phyloP scores from a whole-genome alignment of 2,113 vertebrate species.

The Trogon surrucura region DNA sequence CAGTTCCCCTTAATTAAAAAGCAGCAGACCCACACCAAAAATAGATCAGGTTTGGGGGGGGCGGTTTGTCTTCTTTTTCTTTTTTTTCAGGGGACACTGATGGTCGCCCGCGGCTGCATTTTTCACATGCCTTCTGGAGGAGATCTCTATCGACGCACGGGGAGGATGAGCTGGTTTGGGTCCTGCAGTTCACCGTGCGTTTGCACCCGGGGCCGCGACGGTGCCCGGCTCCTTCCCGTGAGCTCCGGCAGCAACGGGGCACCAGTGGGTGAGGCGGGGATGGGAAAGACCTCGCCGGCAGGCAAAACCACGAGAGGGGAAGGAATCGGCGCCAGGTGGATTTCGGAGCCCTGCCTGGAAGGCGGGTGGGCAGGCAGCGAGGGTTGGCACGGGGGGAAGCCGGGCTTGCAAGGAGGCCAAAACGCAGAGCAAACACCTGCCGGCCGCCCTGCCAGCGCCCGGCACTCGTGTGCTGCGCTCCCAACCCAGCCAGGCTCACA shows the following conservation, averaged over 20 bases:
- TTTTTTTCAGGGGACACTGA: background rate
- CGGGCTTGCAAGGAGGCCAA: background rate
- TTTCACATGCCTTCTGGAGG: background rate
- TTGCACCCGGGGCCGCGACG: rapidly evolving
- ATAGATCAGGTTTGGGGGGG: background rate
- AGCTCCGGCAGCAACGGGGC: background rate
- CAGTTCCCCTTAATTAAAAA: background rate
- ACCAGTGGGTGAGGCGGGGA: background rate
- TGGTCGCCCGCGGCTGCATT: background rate
- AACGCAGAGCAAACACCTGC: background rate
- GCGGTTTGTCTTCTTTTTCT: too few species aligned
- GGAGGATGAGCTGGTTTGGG: background rate
- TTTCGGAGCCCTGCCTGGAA: background rate
- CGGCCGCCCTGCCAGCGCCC: background rate
- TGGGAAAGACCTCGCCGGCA: rapidly evolving
- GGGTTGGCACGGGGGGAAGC: background rate
- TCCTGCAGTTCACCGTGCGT: rapidly evolving
- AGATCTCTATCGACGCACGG: background rate
- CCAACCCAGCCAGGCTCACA: rapidly evolving
- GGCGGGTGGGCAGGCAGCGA: background rate
- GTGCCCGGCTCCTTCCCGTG: background rate
- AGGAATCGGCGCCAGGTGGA: background rate
- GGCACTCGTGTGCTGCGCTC: rapidly evolving
- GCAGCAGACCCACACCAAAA: background rate
- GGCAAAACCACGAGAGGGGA: background rate